Percentiles rank a stretch among this genome's conserved stretches.
phyloP scores from a whole-genome alignment of 2,888 invertebrate genomes.

The Synanthedon andrenaeformis region DNA sequence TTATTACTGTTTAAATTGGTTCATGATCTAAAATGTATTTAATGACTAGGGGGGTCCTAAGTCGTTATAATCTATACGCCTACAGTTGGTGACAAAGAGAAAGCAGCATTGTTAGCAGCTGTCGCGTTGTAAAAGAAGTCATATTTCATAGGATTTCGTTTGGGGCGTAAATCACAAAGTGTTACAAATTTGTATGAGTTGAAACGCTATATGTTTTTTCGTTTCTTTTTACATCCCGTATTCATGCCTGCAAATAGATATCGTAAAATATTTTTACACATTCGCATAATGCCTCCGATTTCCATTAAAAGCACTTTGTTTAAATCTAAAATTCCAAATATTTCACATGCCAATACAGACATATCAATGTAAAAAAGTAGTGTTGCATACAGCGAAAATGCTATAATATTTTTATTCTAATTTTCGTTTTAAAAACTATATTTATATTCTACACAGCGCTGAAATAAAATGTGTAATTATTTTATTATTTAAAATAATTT shows the following conservation, averaged over 20 bases:
- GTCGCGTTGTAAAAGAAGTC: conserved; percentile 37
- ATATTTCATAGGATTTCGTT: conserved; percentile 51
- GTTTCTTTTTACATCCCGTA: conserved; percentile 4
- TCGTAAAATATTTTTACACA: conserved; percentile 2
- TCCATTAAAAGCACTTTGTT: too few relatives aligned
- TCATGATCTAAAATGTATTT: neutral
- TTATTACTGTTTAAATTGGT: too few relatives aligned
- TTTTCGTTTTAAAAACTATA: too few relatives aligned
- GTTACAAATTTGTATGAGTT: conserved; percentile 24
- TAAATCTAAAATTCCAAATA: too few relatives aligned
- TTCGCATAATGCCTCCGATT: neutral
- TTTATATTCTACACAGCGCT: too few relatives aligned
- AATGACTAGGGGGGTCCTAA: neutral
- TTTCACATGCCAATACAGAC: conserved; percentile 2
- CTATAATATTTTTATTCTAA: too few relatives aligned
- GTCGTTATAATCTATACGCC: conserved; percentile 11
- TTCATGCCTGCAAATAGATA: conserved; percentile 1
- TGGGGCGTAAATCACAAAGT: conserved; percentile 40
- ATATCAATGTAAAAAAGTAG: neutral
- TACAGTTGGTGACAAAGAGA: conserved; percentile 32
- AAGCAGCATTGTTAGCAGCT: conserved; percentile 51
- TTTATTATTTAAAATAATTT: conserved; percentile 14
- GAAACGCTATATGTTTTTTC: conserved; percentile 4
- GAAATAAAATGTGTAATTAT: conserved; percentile 20
- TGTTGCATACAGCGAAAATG: too few relatives aligned